Base-by-base conservation (phyloP, 2,113 vertebrate species). In the Gulo gulo region DNA sequence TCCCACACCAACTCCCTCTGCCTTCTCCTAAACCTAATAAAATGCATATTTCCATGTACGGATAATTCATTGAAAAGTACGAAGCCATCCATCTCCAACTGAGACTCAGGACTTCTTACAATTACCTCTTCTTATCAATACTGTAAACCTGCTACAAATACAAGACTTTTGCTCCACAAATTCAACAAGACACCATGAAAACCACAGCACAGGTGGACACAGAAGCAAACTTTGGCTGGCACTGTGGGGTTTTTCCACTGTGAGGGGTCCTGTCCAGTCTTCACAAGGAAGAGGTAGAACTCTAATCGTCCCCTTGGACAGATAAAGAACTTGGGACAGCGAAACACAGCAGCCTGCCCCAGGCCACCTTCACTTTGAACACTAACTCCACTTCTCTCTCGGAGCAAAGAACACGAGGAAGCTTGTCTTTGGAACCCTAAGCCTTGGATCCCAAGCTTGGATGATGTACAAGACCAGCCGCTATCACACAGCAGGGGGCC, bases 11-110 rank as follows among this genome's bases (percentile, higher is more conserved):
- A 96, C 24, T 78, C 52, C 31, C 21, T 93, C 42, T 94, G 93
- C 59, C 34, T 97, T 93, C 76, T 90, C 80, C 85, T 29, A 92
- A 89, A 93, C n/a, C 36, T 29, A 94, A 80, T 18, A 71, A 95
- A 79, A 57, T 21, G 23, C 65, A 3, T 45, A 88, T 39, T 95
- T 91, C 84, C 73, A 59, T 24, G 29, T 78, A 26, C 26, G 52
- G 71, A 67, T 69, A 67, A 92, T 76, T 93, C 67, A 82, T 0
- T 47, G 5, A 69, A 84, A 95, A 90, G 34, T 36, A 45, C 47
- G 69, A 84, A 94, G 52, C 16, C 39, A 36, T 79, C 36, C 21
- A 24, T 94, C 20, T 88, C 39, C 42, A 50, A 67, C 2, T 96
- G 15, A 71, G 67, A 91, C 13, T 89, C 45, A 36, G 34, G 52